Base-by-base conservation (phyloP, 2,797 vertebrate genomes). In the Epinephelus malabaricus region DNA sequence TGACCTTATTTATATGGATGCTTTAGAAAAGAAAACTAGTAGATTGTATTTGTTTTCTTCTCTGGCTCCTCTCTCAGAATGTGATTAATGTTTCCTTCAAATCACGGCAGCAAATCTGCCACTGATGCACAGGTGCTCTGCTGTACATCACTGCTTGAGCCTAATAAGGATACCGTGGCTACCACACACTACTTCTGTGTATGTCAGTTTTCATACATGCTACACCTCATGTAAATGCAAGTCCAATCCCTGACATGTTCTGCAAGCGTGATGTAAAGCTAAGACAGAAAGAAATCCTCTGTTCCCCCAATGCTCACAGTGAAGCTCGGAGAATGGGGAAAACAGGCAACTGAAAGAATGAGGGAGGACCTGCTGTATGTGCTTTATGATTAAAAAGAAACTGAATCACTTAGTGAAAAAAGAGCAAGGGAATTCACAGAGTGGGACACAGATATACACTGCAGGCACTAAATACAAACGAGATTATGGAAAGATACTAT, bases 231-330 rank as follows among this genome's bases (percentile, higher is more conserved):
- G 70, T 72, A 78, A 85, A 88, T 45, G 66, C 74, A 40, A 64
- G 78, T 84, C 78, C 64, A 76, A 69, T 89, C 81, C 67, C 73
- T 84, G 89, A 91, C 84, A 92, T 72, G 38, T 81, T 85, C 72
- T 88, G 92, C 90, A 89, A 93, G 80, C 2, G 81, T 92, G 92
- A 92, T 91, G 89, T 89, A 92, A 94, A 88, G 67, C 45, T 6
- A 64, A 79, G 89, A 92, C 84, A 89, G 84, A 88, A 59, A 82
- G 69, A 74, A 84, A 84, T 83, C 77, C 81, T 86, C 38, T 14
- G 49, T 76, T 82, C 76, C 89, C 88, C 69, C 34, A 40, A 69
- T 63, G 76, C 70, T 82, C 56, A 46, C 63, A 78, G 62, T 25
- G 55, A 55, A 65, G 58, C 68, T 74, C 68, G 55, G 15, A 73